Base-by-base conservation (phyloP, 2,113 vertebrate genomes). In the Puntigrus tetrazona region DNA sequence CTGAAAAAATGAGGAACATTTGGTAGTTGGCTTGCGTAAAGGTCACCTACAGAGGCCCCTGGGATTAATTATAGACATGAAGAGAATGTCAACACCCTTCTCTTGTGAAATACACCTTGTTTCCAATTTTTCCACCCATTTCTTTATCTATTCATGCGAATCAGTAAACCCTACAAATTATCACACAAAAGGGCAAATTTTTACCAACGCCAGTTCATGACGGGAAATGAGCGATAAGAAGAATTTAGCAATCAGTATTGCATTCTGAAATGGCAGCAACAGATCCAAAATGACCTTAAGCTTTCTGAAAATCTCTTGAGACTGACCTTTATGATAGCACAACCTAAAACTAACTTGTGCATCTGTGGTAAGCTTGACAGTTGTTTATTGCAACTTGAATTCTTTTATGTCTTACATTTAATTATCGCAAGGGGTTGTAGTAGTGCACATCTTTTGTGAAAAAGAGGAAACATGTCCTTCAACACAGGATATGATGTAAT, bases 391-490 rank as follows among this genome's bases (percentile, higher is more conserved):
- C 13, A 22, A 36, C 29, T 78, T 78, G 11, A 22, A 18, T 13
- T 18, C 9, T 41, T 43, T 47, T 38, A 34, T 20, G 20, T 67
- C 34, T 22, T 4, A 11, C 22, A 36, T 69, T 11, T 11, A n/a
- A 34, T 50, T 22, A 55, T 31, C 36, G 1, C 18, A 57, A 25
- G 22, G 4, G 36, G n/a, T n/a, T n/a, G n/a, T n/a, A n/a, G n/a
- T n/a, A n/a, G n/a, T n/a, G n/a, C n/a, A n/a, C n/a, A n/a, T n/a
- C n/a, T n/a, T n/a, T n/a, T n/a, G n/a, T n/a, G n/a, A n/a, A n/a
- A 34, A 82, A 65, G 41, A 10, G 79, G 86, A 85, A 85, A 80
- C 29, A 16, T 31, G 14, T 22, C 69, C 13, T 25, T 63, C 41
- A 7, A 5, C 16, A 38, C 52, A 73, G 73, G 79, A 85, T 55